Evolutionary conservation across 35 echinoderm and acorn worm species (phyloP).

Genomic region (Hemicentrotus pulcherrimus): DNA sequence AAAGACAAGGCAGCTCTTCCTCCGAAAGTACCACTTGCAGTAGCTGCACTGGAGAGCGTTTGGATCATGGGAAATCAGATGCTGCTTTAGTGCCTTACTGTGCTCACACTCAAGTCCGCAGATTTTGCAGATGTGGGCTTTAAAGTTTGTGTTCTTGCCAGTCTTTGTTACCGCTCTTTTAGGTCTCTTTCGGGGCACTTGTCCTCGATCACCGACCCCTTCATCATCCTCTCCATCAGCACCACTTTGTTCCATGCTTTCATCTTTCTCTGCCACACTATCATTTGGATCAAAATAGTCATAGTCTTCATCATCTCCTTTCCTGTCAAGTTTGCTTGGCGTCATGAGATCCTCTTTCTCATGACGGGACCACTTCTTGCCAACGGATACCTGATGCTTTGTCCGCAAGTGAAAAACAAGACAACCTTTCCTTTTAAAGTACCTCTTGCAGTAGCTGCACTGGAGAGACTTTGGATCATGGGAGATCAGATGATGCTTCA

Average conservation of each 20-base stretch:
- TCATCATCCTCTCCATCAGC: background rate
- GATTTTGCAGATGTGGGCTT: background rate
- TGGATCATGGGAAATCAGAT: background rate
- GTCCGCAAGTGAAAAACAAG: background rate
- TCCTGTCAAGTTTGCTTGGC: background rate
- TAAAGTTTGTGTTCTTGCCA: too few species aligned
- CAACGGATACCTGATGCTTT: background rate
- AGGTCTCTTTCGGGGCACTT: background rate
- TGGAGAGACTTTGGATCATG: background rate
- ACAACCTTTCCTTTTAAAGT: conserved; percentile 8
- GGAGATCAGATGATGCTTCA: conserved; percentile 20
- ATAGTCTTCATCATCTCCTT: background rate
- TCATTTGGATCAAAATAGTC: background rate
- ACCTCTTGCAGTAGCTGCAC: background rate
- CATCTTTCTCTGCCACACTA: background rate
- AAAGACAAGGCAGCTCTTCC: background rate
- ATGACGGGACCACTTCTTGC: background rate
- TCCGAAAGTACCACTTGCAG: background rate
- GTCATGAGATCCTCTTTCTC: conserved; percentile 9
- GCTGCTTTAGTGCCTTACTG: background rate
- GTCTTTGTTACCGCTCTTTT: background rate
- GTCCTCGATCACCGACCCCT: background rate
- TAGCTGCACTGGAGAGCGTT: background rate
- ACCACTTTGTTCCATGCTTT: background rate
- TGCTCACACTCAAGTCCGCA: background rate